These are phyloP conservation scores for Trematocara variabile DNA, from an alignment of 2,113 vertebrate species.

Conservation along the genomic window DNA sequence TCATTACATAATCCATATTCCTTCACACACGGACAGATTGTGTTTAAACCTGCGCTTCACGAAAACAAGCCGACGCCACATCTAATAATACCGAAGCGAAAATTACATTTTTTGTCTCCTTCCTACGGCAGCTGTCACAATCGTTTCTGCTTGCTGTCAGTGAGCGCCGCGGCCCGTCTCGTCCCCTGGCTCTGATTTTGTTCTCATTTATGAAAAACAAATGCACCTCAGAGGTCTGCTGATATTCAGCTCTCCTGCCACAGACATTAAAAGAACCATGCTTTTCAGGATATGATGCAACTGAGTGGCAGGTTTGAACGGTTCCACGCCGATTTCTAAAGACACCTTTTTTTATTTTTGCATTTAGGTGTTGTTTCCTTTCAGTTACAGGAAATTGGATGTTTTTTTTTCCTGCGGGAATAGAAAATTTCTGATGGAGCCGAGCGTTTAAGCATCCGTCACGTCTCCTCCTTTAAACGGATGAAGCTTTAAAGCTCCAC, in stretches of 20 bases:
- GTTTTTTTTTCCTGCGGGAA: not conserved
- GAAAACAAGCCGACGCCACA: not conserved
- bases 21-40: not conserved
- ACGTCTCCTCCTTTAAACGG: not conserved
- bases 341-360: not conserved
- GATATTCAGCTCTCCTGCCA: not conserved
- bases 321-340: not conserved
- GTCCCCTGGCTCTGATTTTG: not conserved
- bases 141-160: not conserved
- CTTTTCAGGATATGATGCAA: not conserved
- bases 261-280: not conserved
- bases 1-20: not conserved
- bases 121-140: not conserved
- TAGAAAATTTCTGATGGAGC: not conserved
- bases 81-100: not conserved
- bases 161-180: not conserved
- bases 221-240: not conserved
- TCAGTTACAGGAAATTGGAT: not conserved
- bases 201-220: not conserved
- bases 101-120: not conserved
- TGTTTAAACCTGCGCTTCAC: not conserved
- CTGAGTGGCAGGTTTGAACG: not conserved
- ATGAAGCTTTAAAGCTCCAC: not conserved
- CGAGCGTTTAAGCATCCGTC: not conserved
- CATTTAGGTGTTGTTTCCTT: not conserved